Evolutionary conservation across 2,113 vertebrate species (phyloP).

Genomic region (Rafetus swinhoei): DNA sequence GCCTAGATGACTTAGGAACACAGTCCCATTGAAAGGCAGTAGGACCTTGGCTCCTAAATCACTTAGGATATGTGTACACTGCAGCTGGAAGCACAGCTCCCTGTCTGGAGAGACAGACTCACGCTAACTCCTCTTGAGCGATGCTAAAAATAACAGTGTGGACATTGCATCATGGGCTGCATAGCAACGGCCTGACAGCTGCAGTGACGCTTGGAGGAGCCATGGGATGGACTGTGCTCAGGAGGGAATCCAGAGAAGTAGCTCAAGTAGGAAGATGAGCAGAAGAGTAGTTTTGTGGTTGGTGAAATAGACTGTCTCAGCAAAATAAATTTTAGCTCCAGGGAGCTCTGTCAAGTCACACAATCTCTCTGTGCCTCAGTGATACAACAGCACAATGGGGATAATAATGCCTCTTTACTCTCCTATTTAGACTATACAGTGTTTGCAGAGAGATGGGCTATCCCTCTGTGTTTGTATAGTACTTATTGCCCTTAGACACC

Average conservation of each 20-base stretch:
- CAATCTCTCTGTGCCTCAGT: not conserved
- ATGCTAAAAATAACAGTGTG: not conserved
- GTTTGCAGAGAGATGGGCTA: not conserved
- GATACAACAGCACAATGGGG: rapidly evolving
- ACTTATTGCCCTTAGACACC: not conserved
- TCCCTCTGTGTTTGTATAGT: not conserved
- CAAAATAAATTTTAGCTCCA: not conserved
- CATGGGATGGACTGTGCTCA: rapidly evolving
- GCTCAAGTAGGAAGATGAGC: not conserved
- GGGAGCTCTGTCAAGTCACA: not conserved
- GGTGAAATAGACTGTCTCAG: not conserved
- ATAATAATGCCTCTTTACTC: rapidly evolving
- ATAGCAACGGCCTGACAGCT: not conserved
- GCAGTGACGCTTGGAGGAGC: not conserved
- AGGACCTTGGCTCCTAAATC: not conserved
- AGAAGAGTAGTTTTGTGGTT: not conserved
- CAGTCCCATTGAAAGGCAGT: not conserved
- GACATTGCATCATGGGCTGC: not conserved
- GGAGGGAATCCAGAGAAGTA: not conserved
- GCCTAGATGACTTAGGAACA: not conserved
- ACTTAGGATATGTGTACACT: not conserved
- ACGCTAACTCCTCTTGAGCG: not conserved
- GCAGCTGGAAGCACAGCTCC: not conserved
- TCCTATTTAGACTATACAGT: not conserved
- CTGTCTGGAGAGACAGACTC: not conserved